Evolutionary conservation across 2,888 invertebrate genomes (phyloP).

Genomic region (Tuta absoluta): DNA sequence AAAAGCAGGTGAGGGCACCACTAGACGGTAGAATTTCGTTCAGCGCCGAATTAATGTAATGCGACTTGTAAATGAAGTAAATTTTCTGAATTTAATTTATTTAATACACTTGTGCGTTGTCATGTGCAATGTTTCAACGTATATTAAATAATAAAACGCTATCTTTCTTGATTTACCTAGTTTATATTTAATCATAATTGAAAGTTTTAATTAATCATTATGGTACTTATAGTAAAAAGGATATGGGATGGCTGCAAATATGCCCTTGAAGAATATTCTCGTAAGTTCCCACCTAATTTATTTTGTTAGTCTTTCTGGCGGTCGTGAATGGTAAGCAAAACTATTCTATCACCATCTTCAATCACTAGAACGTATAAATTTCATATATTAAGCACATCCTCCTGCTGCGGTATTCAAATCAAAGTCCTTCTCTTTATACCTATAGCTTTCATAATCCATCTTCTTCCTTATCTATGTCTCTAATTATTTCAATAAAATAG

Average conservation of each 20-base stretch:
- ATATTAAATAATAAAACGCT: neutral
- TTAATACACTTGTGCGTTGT: neutral
- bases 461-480: too few species aligned
- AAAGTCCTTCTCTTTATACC: too few species aligned
- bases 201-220: neutral
- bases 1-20: too few species aligned
- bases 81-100: neutral
- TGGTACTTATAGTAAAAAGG: neutral
- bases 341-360: neutral
- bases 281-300: neutral
- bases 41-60: too few species aligned
- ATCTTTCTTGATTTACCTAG: too few species aligned
- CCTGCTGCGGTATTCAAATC: too few species aligned
- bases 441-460: too few species aligned
- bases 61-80: neutral
- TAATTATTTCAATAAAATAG: too few species aligned
- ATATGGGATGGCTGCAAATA: constrained; percentile 5
- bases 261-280: constrained; percentile 9
- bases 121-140: neutral
- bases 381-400: neutral
- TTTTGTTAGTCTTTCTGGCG: too few species aligned
- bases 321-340: too few species aligned
- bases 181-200: too few species aligned
- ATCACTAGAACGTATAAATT: neutral
- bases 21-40: too few species aligned